Evolutionary conservation across 2,113 vertebrate genomes (phyloP), one percentile per base, ranked within the genome.

Genomic region (Chlamydotis undulata): DNA sequence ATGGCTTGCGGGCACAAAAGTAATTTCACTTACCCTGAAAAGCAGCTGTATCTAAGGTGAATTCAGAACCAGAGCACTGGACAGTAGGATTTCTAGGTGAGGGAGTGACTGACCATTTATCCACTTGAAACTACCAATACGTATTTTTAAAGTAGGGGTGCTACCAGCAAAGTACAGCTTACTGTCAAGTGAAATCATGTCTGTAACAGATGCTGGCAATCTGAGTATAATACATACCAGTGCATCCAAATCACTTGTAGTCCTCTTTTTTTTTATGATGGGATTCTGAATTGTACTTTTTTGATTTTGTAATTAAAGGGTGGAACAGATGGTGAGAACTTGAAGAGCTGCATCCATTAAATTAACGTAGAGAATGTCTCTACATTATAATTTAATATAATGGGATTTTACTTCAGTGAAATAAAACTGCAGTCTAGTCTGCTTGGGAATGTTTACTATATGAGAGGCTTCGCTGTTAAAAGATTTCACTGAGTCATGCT

Each of bases 391-490:
- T 89, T 87, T 91, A 93, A 67, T 73, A 61, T 68, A 61, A 95
- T 35, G 63, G 56, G 85, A 45, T 95, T 97, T 87, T 90, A 49
- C 87, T 96, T 78, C 50, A 87, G 90, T 86, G 90, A 95, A 94
- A 65, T 73, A 69, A 77, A 94, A 76, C 85, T 75, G 15, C 49
- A 67, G 90, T 57, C 60, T 83, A 71, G 77, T 80, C 39, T 39
- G 70, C 78, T 96, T 94, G 82, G 89, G 77, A 94, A 92, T 77
- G 82, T 86, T 96, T 97, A 88, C 91, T 94, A 80, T 45, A 63
- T 31, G 59, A 87, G 65, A 53, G 71, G 82, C 78, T 95, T 83
- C 61, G 81, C 78, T 95, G 88, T 86, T 75, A 88, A 90, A 85
- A 78, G 91, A 97, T 82, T 91, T 91, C 73, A 92, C 59, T 94